Evolutionary conservation across 2,797 vertebrate species (phyloP), one percentile per base, ranked within the genome.

Genomic region (Girardinus metallicus): DNA sequence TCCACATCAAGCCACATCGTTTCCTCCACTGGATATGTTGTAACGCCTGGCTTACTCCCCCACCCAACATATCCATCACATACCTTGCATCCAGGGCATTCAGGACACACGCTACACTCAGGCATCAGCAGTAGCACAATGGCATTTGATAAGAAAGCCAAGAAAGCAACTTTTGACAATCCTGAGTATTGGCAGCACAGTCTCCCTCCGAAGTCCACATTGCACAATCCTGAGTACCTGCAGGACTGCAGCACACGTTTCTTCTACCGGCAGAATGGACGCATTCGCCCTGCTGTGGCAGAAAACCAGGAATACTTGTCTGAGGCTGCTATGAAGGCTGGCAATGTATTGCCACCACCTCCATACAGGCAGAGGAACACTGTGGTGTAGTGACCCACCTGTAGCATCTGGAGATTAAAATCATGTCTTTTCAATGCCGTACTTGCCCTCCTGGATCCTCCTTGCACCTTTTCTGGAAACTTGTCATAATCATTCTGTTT

Each of bases 121-220:
- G 91, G 92, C 84, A 92, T 94, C 89, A 92, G 94, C 47, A 95
- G 94, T 89, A 91, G 89, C 93, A 96, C 95, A 89, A 95, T 96
- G 78, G 93, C 95, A 91, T 94, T 93, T 49, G 96, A 96, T 89
- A 96, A 98, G 93, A 99, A 98, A 94, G 94, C 96, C 94, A 98
- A 97, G 96, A 99, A 98, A 93, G 94, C 95, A 83, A 96, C 96
- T 60, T 99, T 99, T 92, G 98, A 99, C 96, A 99, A 99, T 97
- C 99, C 98, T 18, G 98, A 99, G 92, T 99, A 99, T 95, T 99
- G 98, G 99, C 98, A 99, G 92, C 98, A 99, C 96, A 99, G 98
- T 94, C 96, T 99, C 92, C 99, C 98, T 26, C 98, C 97, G 0
- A 97, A 98, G 87, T 97, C 97, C 94, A 97, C 96, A 75, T 94